Conservation (phyloP, 2,888 invertebrate genomes). For the Epistrophe grossulariae region DNA sequence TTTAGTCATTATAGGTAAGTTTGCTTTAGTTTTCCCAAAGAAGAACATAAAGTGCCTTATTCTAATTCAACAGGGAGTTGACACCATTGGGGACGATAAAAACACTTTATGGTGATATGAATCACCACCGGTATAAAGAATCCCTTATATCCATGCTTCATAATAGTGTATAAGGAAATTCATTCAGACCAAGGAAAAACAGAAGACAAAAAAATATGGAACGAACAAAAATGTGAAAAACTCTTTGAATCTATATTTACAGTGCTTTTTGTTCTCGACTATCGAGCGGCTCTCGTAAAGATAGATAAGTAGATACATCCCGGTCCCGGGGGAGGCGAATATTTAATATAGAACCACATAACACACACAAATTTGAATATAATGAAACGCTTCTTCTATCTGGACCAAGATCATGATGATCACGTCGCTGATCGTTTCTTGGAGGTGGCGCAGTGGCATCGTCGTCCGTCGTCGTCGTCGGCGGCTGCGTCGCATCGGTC, state of each 20-base stretch:
- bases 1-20: neutral
- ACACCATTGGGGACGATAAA: constrained; percentile 56
- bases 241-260: constrained; percentile 75
- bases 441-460: neutral
- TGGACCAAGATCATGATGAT: constrained; percentile 50
- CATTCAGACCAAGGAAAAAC: constrained; percentile 11
- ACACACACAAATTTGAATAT: constrained; percentile 47
- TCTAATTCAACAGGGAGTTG: constrained; percentile 45
- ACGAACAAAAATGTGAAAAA: constrained; percentile 44
- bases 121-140: constrained; percentile 66
- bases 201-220: constrained; percentile 23
- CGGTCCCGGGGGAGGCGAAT: constrained; percentile 56
- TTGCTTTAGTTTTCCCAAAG: constrained; percentile 4
- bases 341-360: constrained; percentile 32
- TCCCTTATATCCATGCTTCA: constrained; percentile 56
- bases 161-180: constrained; percentile 29
- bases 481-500: neutral
- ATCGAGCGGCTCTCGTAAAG: constrained; percentile 34
- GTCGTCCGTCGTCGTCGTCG: neutral
- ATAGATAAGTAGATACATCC: constrained; percentile 35
- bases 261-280: constrained; percentile 20
- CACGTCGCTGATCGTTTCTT: constrained; percentile 33
- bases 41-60: constrained; percentile 25
- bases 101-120: constrained; percentile 67
- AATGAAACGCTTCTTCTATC: constrained; percentile 73